These are phyloP conservation scores for Glareola pratincola DNA, from an alignment of 2,113 vertebrate genomes.

Conservation along the genomic window DNA sequence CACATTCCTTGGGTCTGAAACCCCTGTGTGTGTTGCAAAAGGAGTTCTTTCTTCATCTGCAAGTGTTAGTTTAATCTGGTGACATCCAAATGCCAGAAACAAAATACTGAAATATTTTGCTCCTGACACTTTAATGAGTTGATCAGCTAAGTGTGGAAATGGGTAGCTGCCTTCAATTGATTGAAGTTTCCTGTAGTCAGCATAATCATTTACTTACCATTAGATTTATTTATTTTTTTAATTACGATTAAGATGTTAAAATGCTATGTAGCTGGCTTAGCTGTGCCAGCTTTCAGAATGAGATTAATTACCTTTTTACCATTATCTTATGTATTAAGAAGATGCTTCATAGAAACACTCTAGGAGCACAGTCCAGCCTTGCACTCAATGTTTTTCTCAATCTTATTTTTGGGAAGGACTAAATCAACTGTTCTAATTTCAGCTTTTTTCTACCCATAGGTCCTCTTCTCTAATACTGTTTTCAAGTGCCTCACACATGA, in stretches of 20 bases:
- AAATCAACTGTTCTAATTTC: neutral
- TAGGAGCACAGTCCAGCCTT: neutral
- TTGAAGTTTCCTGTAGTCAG: neutral
- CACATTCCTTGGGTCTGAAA: neutral
- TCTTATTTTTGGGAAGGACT: neutral
- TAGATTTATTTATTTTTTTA: neutral
- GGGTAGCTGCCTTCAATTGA: neutral
- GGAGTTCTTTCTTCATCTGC: neutral
- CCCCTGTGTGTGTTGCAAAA: neutral
- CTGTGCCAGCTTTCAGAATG: neutral
- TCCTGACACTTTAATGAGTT: neutral
- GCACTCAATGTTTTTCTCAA: neutral
- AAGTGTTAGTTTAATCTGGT: neutral
- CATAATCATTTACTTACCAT: neutral
- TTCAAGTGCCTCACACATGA: neutral
- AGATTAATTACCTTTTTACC: neutral
- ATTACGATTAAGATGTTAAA: neutral
- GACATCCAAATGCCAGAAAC: neutral
- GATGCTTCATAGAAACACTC: neutral
- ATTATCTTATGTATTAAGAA: neutral
- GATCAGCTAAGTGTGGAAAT: neutral
- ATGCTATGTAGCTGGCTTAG: neutral
- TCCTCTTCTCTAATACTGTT: neutral
- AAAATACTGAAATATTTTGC: neutral
- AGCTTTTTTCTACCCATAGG: neutral